Base-by-base conservation (phyloP, 2,113 vertebrate genomes). In the Sclerurus mexicanus region DNA sequence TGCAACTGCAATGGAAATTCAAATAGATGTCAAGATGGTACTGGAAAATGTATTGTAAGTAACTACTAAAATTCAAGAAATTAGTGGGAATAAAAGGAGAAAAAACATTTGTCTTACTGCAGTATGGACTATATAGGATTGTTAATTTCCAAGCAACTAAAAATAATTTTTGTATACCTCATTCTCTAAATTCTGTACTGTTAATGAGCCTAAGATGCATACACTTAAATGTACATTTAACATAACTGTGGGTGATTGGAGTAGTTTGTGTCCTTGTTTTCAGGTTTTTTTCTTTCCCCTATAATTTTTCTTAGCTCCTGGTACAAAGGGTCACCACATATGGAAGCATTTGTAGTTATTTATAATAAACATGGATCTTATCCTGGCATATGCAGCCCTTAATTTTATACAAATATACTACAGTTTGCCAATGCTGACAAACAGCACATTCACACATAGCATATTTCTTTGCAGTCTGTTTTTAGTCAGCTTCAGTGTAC, bases 11-110 rank as follows among this genome's bases (percentile, higher is more conserved):
- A 99, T 7, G 98, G 98, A 69, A 98, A 99, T 89, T 98, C 99
- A 16, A 79, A 97, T 6, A 97, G 98, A 80, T 99, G 99, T 90
- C 98, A 98, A 35, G 99, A 99, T 28, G 96, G 91, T 78, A 98
- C 98, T 2, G 99, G 99, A 89, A 98, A 86, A 94, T 99, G 99
- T 81, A 97, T 99, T 96, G 99, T 99, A 98, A 99, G 99, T 98
- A 97, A 60, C n/a, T 24, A 40, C 28, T 49, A 77, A 31, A 28
- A 22, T 59, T 50, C 21, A 50, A 50, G 76, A 33, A 72, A 72
- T 42, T 5, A 80, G n/a, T 49, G 27, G 53, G 13, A 9, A 37
- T 37, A 90, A 79, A 72, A n/a, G 11, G 12, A 27, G 16, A 12
- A 23, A 64, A 53, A 14, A 0, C 4, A 25, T 22, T 53, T 67